phyloP scores from a whole-genome alignment of 2,797 vertebrate species.

The Cheirogaleus major region DNA sequence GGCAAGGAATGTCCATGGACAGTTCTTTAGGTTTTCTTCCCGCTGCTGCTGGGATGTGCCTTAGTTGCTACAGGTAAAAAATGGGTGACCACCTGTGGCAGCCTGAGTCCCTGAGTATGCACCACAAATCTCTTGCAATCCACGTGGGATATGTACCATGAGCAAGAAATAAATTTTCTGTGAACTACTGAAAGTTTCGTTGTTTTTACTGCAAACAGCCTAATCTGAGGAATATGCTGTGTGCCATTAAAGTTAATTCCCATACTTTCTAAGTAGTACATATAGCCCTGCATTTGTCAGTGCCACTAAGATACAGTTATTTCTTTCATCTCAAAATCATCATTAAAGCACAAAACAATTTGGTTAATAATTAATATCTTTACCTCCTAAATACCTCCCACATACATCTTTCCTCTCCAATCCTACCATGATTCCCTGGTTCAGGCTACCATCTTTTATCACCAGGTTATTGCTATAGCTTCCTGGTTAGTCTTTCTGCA shows the following conservation, averaged over 20 bases:
- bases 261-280: not conserved
- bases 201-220: not conserved
- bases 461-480: not conserved
- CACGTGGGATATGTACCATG: too few species aligned
- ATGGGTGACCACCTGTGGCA: rapidly evolving
- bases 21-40: not conserved
- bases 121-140: not conserved
- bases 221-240: not conserved
- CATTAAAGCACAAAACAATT: not conserved
- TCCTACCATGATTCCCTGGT: not conserved
- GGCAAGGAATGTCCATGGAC: not conserved
- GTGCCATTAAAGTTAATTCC: not conserved
- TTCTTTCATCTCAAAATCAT: not conserved
- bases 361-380: not conserved
- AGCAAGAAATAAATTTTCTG: not conserved
- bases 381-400: not conserved
- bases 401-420: not conserved
- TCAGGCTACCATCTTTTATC: not conserved
- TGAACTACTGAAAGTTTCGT: not conserved
- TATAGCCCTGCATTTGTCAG: not conserved
- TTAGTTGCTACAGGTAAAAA: not conserved
- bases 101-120: not conserved
- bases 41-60: not conserved
- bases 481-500: not conserved
- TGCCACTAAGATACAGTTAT: not conserved